Evolutionary conservation across 2,888 invertebrate genomes (phyloP), one percentile per base, ranked within the genome.

Genomic region (Uropetala carovei): DNA sequence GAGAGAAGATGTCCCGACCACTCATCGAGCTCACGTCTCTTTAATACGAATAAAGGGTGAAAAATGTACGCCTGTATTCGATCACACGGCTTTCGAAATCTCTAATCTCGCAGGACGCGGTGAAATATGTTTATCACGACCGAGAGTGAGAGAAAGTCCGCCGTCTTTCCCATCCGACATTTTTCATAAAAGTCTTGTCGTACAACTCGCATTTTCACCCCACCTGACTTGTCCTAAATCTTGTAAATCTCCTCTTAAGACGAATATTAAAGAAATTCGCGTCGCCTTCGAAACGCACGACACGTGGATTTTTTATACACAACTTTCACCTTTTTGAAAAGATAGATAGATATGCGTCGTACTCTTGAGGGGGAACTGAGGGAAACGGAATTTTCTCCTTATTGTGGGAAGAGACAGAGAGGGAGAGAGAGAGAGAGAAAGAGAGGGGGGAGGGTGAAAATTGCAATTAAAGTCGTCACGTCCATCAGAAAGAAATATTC

Each of bases 401-500:
- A n/a, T n/a, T 27, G 75, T 13, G 43, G 43, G 43, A 43, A 1
- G 43, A 43, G 43, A 5, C 5, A 3, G 43, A 43, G 43, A 43
- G 43, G 5, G 43, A 43, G 43, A 43, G 43, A 43, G 43, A 43
- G 43, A 43, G 43, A 43, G 43, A 43, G 43, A 43, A 5, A 43
- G 43, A 43, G 5, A 43, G 43, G 5, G 43, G 43, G 64, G 60
- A 64, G 30, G 56, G 56, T 16, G 43, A 89, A 89, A 64, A n/a
- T 43, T 60, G 64, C 89, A 68, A 64, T 89, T 60, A 68, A 89
- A 18, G 89, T 56, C n/a, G 64, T 89, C 64, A 89, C 89, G 64
- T 89, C 89, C 89, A 64, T 89, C 89, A 68, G 64, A 43, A 89
- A 64, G 89, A 89, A 56, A 22, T 89, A 89, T 64, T 22, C 56